These are phyloP conservation scores for Rhagoletis pomonella DNA, from an alignment of 1,140 invertebrate species.

Conservation along the genomic window DNA sequence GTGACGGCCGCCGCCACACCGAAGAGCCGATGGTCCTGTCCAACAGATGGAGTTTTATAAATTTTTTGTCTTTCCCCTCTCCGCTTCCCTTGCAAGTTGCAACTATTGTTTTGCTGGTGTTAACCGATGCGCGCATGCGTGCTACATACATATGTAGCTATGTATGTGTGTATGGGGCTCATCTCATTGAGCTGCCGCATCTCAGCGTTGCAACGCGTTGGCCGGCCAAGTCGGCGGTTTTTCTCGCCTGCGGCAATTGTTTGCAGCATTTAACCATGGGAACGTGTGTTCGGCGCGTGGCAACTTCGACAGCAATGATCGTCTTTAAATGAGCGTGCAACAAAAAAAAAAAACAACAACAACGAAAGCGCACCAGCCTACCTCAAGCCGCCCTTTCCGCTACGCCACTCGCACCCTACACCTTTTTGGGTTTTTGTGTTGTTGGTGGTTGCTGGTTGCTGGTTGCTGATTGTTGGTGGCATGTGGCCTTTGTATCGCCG, in stretches of 20 bases:
- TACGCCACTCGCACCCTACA: not conserved
- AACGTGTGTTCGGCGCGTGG: conserved; percentile 61
- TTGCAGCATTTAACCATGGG: conserved; percentile 43
- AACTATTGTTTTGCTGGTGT: too few relatives aligned
- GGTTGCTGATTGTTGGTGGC: not conserved
- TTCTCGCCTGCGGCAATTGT: conserved; percentile 70
- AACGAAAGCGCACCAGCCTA: not conserved
- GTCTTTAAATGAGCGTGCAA: conserved; percentile 55
- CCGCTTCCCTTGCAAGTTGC: too few relatives aligned
- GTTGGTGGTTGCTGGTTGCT: conserved; percentile 14
- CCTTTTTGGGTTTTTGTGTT: not conserved
- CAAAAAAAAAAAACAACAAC: not conserved
- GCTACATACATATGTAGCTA: not conserved
- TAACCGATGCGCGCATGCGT: not conserved
- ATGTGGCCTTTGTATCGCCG: not conserved
- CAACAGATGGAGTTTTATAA: not conserved
- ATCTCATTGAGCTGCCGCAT: not conserved
- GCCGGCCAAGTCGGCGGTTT: conserved; percentile 61
- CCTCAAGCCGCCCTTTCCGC: conserved; percentile 8
- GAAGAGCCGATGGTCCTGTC: not conserved
- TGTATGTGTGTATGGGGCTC: not conserved
- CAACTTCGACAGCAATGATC: conserved; percentile 50
- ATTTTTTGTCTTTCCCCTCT: not conserved
- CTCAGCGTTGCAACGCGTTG: not conserved
- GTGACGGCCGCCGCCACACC: not conserved